Conservation (phyloP, 2,797 vertebrate genomes). For the Crotalus adamanteus region DNA sequence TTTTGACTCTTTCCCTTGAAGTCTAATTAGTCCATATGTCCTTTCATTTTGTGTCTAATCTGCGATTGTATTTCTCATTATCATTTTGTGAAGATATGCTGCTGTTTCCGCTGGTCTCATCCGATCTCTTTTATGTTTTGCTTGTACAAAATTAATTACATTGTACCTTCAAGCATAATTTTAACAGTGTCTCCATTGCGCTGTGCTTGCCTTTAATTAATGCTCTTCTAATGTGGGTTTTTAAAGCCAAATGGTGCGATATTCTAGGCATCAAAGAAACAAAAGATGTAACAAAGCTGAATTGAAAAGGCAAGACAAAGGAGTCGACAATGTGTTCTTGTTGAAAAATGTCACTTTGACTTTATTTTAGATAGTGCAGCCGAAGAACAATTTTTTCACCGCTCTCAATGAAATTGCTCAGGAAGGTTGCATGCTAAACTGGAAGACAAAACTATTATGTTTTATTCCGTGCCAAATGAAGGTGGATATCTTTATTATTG, state of each 20-base stretch:
- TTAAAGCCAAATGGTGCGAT: constrained; percentile 73
- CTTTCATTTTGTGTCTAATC: constrained; percentile 66
- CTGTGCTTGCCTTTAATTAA: constrained; percentile 75
- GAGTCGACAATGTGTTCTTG: constrained; percentile 47
- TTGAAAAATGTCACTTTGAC: constrained; percentile 58
- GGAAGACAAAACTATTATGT: constrained; percentile 27
- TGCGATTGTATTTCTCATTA: constrained; percentile 67
- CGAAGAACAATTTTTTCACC: constrained; percentile 24
- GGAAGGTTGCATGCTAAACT: constrained; percentile 21
- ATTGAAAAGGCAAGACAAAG: constrained; percentile 59
- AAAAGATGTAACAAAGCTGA: constrained; percentile 70
- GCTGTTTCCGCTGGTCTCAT: constrained; percentile 66
- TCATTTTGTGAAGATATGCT: constrained; percentile 62
- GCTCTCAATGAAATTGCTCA: constrained; percentile 34
- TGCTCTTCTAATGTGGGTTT: constrained; percentile 74
- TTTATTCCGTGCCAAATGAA: constrained; percentile 36
- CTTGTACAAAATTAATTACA: constrained; percentile 80
- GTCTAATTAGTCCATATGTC: constrained; percentile 63
- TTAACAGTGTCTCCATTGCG: constrained; percentile 67
- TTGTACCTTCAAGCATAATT: constrained; percentile 75
- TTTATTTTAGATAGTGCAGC: constrained; percentile 42
- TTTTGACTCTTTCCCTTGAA: constrained; percentile 59
- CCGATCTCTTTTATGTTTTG: constrained; percentile 69
- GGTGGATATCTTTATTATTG: not conserved
- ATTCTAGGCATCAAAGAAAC: constrained; percentile 73